Conservation (phyloP, 2,888 invertebrate species). For the Drosophila hamatofila region DNA sequence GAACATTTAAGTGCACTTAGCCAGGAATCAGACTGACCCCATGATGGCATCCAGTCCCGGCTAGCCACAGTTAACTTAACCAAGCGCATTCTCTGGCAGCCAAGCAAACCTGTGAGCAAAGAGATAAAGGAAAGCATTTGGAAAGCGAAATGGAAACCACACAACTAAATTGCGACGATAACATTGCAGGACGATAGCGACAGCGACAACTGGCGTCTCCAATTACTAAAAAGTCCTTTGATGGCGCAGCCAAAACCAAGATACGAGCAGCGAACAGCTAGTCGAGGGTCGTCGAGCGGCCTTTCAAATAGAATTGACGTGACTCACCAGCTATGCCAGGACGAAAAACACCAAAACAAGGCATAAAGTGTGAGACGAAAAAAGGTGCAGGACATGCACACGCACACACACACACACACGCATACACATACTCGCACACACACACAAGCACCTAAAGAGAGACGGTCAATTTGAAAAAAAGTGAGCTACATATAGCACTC, state of each 20-base stretch:
- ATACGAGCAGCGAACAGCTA: constrained; percentile 22
- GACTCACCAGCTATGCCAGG: constrained; percentile 59
- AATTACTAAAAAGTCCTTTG: constrained; percentile 59
- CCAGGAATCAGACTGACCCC: neutral
- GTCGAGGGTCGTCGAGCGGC: constrained; percentile 15
- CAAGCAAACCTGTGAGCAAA: constrained; percentile 8
- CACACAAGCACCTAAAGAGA: neutral
- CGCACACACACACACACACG: constrained; percentile 6
- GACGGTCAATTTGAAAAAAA: constrained; percentile 48
- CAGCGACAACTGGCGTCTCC: constrained; percentile 57
- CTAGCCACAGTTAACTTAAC: constrained; percentile 44
- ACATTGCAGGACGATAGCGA: constrained; percentile 44
- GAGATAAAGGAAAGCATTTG: constrained; percentile 63
- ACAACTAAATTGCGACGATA: constrained; percentile 47
- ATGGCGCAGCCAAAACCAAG: constrained; percentile 42
- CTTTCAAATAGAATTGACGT: constrained; percentile 51
- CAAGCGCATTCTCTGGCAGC: constrained; percentile 31
- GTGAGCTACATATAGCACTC: constrained; percentile 45
- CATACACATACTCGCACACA: constrained; percentile 9
- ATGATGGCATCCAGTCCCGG: neutral
- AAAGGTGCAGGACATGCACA: constrained; percentile 52
- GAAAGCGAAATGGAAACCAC: constrained; percentile 69
- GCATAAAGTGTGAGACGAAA: constrained; percentile 29
- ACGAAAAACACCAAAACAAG: constrained; percentile 39
- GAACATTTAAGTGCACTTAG: constrained; percentile 2